Base-by-base conservation (phyloP, 2,888 invertebrate genomes). In the Ditylenchus weischeri region DNA sequence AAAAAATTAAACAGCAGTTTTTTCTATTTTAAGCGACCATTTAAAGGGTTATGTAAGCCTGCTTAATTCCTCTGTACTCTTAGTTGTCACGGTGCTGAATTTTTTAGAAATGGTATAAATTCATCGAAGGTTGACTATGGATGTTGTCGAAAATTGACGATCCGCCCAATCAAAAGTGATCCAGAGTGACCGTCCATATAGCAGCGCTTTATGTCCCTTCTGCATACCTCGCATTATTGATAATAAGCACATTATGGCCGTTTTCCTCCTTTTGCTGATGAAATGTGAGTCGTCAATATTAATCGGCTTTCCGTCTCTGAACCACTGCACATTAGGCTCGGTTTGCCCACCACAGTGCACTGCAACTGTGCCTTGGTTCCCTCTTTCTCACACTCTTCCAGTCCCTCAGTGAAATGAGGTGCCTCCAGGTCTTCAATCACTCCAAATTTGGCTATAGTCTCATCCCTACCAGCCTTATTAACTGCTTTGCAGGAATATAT, bases 401-500 rank as follows among this genome's bases (percentile, higher is more conserved):
- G 64, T 7, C 38, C 35, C 60, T 74, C 69, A 8, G 67, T 69
- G 48, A 74, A 74, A 7, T 74, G 58, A n/a, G 79, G 78, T 18
- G 77, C 78, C 61, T 75, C 74, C 49, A 77, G 67, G 36, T 77
- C 75, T 60, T 78, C 76, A 7, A 74, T 70, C 11, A 79, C 74
- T 7, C 73, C 79, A 68, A 79, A n/a, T n/a, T 61, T 64, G 10
- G 75, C 74, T 36, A 60, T 68, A 10, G 77, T 75, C 61, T 75
- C 76, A 35, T 75, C 79, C 35, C 72, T 70, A n/a, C 95, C 95
- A 84, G 91, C 88, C 74, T 89, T 88, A 83, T 95, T 95, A 59
- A 89, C 89, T 0, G 94, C 94, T 0, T 94, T 92, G 81, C 94
- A 94, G 0, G 93, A 93, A 84, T 95, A 95, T 35, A n/a, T 87